Evolutionary conservation across 2,797 vertebrate species (phyloP).

Genomic region (Melopsittacus undulatus): DNA sequence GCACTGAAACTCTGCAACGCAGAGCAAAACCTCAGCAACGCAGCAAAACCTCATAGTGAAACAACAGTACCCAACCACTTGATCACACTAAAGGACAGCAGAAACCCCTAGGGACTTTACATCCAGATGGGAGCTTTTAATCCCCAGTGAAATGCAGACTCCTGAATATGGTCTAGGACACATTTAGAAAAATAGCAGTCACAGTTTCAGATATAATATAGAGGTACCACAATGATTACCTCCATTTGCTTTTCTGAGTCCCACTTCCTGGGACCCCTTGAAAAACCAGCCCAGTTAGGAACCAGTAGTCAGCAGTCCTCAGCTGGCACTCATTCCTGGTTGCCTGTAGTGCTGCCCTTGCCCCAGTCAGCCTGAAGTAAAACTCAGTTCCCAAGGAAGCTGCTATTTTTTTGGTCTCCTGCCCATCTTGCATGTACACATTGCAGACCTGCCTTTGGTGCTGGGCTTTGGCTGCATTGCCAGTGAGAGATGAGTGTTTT

Average conservation of each 20-base stretch:
- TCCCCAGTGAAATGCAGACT: background rate
- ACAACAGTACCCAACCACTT: background rate
- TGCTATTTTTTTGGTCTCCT: background rate
- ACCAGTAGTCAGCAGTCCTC: background rate
- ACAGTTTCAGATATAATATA: background rate
- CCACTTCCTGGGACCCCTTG: background rate
- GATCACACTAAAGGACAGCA: background rate
- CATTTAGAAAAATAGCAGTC: background rate
- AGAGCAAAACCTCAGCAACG: background rate
- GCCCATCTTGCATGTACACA: background rate
- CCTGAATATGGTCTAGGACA: background rate
- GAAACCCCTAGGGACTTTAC: background rate
- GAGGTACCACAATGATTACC: background rate
- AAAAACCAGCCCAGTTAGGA: background rate
- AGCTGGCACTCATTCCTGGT: background rate
- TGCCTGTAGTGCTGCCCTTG: background rate
- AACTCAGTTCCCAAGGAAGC: background rate
- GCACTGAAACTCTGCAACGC: too few relatives aligned
- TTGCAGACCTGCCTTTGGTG: background rate
- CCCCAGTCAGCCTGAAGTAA: background rate
- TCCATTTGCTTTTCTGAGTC: background rate
- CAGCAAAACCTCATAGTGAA: background rate
- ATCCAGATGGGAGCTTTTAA: background rate
- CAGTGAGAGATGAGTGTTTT: background rate
- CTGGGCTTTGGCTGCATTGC: background rate